A percentile compares a stretch with the other conserved stretches of the same genome.
These are phyloP conservation scores for Enhydra lutris DNA, from an alignment of 2,113 vertebrate genomes.

Conservation along the genomic window DNA sequence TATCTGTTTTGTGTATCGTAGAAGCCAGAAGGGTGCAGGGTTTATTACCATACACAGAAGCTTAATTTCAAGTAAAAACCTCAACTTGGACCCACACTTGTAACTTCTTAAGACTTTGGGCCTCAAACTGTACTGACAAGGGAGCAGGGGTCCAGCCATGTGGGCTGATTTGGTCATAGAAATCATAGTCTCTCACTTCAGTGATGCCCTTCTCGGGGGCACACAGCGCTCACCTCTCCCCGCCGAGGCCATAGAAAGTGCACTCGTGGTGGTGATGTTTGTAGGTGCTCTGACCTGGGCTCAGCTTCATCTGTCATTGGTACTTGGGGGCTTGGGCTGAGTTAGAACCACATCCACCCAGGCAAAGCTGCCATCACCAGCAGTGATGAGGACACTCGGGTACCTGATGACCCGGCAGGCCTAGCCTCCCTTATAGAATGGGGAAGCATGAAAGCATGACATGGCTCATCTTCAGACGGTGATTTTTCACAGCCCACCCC, in stretches of 20 bases:
- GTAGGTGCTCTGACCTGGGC: neutral
- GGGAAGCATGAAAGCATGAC: neutral
- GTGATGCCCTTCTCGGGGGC: neutral
- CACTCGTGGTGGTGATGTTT: neutral
- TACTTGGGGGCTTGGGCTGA: neutral
- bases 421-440: neutral
- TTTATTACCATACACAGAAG: neutral
- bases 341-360: neutral
- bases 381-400: neutral
- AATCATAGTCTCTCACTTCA: neutral
- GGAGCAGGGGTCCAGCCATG: neutral
- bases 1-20: neutral
- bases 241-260: neutral
- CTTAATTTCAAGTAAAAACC: conserved; percentile 21
- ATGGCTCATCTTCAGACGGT: neutral
- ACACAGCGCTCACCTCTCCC: neutral
- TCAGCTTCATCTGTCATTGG: neutral
- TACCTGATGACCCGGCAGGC: neutral
- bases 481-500: neutral
- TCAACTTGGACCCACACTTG: neutral
- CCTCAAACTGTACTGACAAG: neutral
- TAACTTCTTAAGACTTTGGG: conserved; percentile 6
- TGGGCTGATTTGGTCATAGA: neutral
- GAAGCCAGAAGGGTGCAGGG: neutral
- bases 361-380: neutral